Percentiles rank a stretch among this genome's conserved stretches.
These are phyloP conservation scores for Pygoscelis antarcticus DNA, from an alignment of 2,113 vertebrate species.

Conservation along the genomic window DNA sequence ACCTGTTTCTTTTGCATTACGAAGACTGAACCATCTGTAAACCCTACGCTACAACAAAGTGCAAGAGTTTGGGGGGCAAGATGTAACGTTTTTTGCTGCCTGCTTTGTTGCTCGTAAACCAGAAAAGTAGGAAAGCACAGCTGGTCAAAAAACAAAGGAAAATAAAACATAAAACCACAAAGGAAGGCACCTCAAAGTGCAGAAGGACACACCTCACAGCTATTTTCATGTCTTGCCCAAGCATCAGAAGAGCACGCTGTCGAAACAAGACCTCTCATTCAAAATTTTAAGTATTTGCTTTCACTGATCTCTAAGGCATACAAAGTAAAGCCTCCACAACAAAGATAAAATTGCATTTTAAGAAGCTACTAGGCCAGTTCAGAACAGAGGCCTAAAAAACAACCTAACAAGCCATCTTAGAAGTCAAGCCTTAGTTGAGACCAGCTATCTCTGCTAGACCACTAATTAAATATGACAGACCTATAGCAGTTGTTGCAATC, in stretches of 20 bases:
- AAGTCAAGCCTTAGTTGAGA: background rate
- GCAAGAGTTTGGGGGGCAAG: background rate
- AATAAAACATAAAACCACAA: background rate
- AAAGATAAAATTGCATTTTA: background rate
- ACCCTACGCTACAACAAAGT: too few relatives aligned
- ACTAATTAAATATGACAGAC: background rate
- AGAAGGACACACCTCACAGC: background rate
- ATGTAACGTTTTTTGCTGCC: accelerated
- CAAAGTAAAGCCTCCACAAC: background rate
- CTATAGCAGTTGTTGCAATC: background rate
- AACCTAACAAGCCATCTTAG: background rate
- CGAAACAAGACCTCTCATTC: background rate
- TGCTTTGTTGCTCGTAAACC: background rate
- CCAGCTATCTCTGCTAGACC: background rate
- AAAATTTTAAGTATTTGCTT: background rate
- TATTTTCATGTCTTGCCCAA: background rate
- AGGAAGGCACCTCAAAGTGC: background rate
- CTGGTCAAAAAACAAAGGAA: too few relatives aligned
- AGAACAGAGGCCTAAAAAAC: background rate
- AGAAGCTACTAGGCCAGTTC: background rate
- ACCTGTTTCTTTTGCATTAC: background rate
- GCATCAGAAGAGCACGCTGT: accelerated
- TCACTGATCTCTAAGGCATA: background rate
- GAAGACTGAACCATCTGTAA: background rate
- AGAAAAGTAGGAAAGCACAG: background rate